These are phyloP conservation scores for Plagiodera versicolora DNA, from an alignment of 2,888 invertebrate species.

Conservation along the genomic window DNA sequence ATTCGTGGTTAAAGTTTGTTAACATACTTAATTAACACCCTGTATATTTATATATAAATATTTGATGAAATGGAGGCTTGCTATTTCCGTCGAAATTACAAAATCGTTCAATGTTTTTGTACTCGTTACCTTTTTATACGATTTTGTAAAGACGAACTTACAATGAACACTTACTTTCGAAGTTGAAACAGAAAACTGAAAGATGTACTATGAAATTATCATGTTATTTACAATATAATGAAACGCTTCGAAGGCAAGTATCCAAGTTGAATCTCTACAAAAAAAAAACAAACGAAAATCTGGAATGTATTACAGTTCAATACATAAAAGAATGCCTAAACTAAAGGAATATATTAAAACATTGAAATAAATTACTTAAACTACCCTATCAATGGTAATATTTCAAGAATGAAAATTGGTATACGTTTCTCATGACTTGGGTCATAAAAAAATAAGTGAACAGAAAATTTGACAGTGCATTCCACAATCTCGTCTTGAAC, in stretches of 20 bases:
- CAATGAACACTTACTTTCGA: conserved; percentile 41
- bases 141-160: conserved; percentile 46
- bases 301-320: conserved; percentile 49
- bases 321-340: conserved; percentile 43
- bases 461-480: conserved; percentile 28
- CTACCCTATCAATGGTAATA: conserved; percentile 37
- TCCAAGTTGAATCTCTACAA: conserved; percentile 30
- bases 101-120: conserved; percentile 47
- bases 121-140: conserved; percentile 40
- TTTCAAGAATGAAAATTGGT: conserved; percentile 38
- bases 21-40: no score
- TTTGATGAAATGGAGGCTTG: conserved; percentile 49
- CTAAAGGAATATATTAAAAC: conserved; percentile 38
- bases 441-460: conserved; percentile 38
- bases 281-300: conserved; percentile 34
- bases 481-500: conserved; percentile 1
- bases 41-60: conserved; percentile 50
- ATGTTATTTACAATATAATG: conserved; percentile 37
- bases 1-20: no score
- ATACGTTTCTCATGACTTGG: conserved; percentile 42
- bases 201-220: conserved; percentile 30
- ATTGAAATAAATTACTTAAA: conserved; percentile 45
- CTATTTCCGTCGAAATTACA: conserved; percentile 46
- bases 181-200: conserved; percentile 32
- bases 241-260: conserved; percentile 39